phyloP scores from a whole-genome alignment of 2,113 vertebrate genomes.

The Psephotus haematonotus region DNA sequence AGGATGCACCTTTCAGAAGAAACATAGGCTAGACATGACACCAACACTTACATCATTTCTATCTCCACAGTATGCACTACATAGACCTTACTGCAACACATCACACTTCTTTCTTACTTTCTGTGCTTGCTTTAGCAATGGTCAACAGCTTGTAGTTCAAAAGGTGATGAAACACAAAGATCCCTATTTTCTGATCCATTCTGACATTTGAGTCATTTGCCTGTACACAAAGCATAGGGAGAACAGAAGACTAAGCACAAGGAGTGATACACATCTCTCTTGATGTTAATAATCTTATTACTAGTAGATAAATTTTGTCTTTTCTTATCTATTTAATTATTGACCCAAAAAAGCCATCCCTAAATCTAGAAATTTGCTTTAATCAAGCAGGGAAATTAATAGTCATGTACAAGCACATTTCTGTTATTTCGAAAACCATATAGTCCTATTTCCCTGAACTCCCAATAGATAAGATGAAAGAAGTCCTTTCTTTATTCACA shows the following conservation, averaged over 20 bases:
- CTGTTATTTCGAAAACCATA: not conserved
- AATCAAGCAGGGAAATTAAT: not conserved
- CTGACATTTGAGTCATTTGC: not conserved
- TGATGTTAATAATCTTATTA: not conserved
- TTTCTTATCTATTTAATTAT: not conserved
- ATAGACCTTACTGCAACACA: not conserved
- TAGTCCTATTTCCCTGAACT: not conserved
- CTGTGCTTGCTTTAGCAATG: not conserved
- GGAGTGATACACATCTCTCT: not conserved
- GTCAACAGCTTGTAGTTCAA: not conserved
- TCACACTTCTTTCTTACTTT: not conserved
- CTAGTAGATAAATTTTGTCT: not conserved
- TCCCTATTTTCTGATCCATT: not conserved
- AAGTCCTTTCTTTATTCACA: not conserved
- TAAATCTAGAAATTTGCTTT: not conserved
- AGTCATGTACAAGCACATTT: not conserved
- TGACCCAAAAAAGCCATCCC: not conserved
- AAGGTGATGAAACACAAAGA: not conserved
- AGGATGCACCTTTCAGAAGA: not conserved
- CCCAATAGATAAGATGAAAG: not conserved
- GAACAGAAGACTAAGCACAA: not conserved
- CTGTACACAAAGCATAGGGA: not conserved
- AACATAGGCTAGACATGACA: not conserved
- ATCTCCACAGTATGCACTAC: not conserved
- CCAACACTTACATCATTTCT: not conserved